Base-by-base conservation (phyloP, 2,888 invertebrate genomes). In the Callosobruchus maculatus region DNA sequence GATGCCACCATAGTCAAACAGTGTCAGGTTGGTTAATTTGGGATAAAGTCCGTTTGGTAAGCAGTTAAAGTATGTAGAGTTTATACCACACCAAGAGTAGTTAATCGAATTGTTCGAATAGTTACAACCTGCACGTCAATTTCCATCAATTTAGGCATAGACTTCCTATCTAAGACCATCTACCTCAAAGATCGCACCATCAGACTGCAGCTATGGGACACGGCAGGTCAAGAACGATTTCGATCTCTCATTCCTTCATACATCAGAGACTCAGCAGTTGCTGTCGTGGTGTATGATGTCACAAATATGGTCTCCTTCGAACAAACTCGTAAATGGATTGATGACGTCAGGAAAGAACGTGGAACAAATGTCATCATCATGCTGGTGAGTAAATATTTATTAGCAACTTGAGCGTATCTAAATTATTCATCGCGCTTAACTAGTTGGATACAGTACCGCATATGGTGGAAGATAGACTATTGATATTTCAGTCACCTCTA, bases 111-210 rank as follows among this genome's bases (percentile, higher is more conserved):
- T n/a, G n/a, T n/a, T n/a, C n/a, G n/a, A n/a, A n/a, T n/a, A n/a
- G n/a, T n/a, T n/a, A n/a, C n/a, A 26, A 4, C 7, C 26, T 26
- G 26, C 26, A 26, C 2, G 3, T 26, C 3, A 26, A 26, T 21
- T 70, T 7, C 18, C n/a, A 26, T 21, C 70, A 70, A 98, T 78
- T 98, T 98, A 86, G 98, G 98, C 80, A 98, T 98, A 88, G 98
- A 98, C 90, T 98, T 98, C 89, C 91, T 98, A 85, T 98, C 98
- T 82, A 98, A 98, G 91, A 98, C 98, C 3, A 97, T 98, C 97
- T 98, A 98, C 89, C 90, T 98, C 85, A 97, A 98, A 89, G 98
- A 98, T 88, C 93, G 97, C 88, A 98, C 98, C 78, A 76, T 81
- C 70, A 91, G 98, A 84, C 91, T 98, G 81, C 98, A 98, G 88